Percentiles rank a stretch among this genome's conserved stretches.
phyloP scores from a whole-genome alignment of 2,888 invertebrate species.

The Seladonia tumulorum region DNA sequence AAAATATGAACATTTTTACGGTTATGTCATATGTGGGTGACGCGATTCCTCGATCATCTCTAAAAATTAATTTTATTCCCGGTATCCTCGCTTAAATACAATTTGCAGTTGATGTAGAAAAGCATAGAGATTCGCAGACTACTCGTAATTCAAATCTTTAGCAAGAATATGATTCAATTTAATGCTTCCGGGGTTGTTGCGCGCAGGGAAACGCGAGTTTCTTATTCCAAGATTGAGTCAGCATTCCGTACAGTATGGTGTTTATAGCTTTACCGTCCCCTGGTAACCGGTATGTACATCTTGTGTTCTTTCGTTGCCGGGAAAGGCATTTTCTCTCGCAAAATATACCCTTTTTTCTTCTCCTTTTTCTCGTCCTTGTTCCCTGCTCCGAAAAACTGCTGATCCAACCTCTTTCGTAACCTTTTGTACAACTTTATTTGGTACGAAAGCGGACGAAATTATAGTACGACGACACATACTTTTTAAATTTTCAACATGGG shows the following conservation, averaged over 20 bases:
- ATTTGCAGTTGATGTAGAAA: not conserved
- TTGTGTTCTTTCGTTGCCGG: conserved; percentile 32
- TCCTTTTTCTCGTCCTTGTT: not conserved
- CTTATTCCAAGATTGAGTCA: conserved; percentile 57
- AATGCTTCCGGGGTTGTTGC: conserved; percentile 42
- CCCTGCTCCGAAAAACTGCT: conserved; percentile 5
- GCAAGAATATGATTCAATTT: conserved; percentile 31
- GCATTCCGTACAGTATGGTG: conserved; percentile 53
- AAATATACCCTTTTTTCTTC: conserved; percentile 11
- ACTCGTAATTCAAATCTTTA: conserved; percentile 40
- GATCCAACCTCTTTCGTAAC: conserved; percentile 12
- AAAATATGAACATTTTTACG: not conserved
- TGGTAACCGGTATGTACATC: conserved; percentile 41
- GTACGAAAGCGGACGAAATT: not conserved
- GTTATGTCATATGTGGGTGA: no score
- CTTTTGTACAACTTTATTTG: not conserved
- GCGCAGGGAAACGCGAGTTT: conserved; percentile 48
- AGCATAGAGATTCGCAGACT: not conserved
- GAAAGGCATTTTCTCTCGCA: conserved; percentile 28
- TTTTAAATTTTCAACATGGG: no score
- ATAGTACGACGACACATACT: no score
- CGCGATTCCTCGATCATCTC: not conserved
- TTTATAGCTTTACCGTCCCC: conserved; percentile 55
- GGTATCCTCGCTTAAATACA: not conserved
- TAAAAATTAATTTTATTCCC: not conserved